Base-by-base conservation (phyloP, 1,140 invertebrate genomes). In the Megalopta genalis region DNA sequence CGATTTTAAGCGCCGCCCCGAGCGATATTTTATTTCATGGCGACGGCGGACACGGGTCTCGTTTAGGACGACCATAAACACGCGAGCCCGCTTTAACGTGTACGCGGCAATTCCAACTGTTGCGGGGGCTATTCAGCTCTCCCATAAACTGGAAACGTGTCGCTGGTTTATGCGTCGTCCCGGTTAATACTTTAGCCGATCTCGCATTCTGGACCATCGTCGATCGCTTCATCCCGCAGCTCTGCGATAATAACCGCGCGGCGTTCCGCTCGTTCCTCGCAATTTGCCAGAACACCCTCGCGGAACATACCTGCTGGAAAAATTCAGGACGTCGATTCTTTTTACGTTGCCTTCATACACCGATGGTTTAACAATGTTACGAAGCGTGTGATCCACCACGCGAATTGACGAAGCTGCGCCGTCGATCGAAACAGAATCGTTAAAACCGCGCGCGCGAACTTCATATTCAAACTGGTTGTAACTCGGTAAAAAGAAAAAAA, bases 101-200 rank as follows among this genome's bases (percentile, higher is more conserved):
- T 25, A n/a, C 12, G 14, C 49, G 25, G 64, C 64, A 66, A 25
- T 66, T 46, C 23, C 39, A 46, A 66, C 64, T 66, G 64, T 49
- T 66, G 64, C 64, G n/a, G 14, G 64, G 64, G 39, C 64, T 25
- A 66, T 66, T 16, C 64, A 4, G 12, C 10, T 5, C 2, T 12
- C 12, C 39, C 14, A 25, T 66, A 66, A 66, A 66, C 25, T 23
- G 39, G 3, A 6, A 49, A 66, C 63, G 64, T 39, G 39, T 23
- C 39, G 39, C 23, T 66, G 64, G 64, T 65, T 65, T 42, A 65
- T 23, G 63, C 37, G 37, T 32, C 32, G 54, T 57, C 8, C 14
- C 16, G 37, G n/a, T 46, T 66, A 66, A 66, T 64, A 42, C 63
- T 23, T 42, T 21, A 37, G 9, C 2, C 32, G 37, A 42, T 64